These are phyloP conservation scores for Nettapus auritus DNA, from an alignment of 2,113 vertebrate species.

Conservation along the genomic window DNA sequence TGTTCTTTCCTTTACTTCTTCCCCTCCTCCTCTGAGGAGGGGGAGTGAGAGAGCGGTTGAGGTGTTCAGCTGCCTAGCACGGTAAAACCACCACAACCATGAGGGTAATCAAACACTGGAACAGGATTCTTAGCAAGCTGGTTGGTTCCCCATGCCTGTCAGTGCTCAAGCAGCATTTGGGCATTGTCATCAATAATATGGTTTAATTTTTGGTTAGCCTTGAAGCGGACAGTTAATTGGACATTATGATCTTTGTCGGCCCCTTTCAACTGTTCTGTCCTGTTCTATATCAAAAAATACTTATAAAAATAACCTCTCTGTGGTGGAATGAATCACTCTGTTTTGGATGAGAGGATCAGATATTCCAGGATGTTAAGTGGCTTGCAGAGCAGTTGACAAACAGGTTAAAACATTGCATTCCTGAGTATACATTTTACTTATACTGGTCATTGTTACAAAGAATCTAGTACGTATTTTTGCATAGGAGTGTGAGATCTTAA, in stretches of 20 bases:
- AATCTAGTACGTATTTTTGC: neutral
- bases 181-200: neutral
- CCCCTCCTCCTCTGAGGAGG: too few species aligned
- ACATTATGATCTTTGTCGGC: neutral
- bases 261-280: neutral
- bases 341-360: neutral
- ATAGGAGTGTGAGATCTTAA: neutral
- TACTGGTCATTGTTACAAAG: neutral
- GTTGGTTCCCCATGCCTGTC: neutral
- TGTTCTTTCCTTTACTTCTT: too few species aligned
- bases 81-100: too few species aligned
- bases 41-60: too few species aligned
- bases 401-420: neutral
- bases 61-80: too few species aligned
- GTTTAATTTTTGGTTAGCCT: neutral
- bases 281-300: neutral
- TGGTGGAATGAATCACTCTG: neutral
- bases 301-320: neutral
- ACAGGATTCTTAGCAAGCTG: neutral
- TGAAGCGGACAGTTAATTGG: neutral
- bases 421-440: neutral
- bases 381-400: neutral
- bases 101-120: neutral
- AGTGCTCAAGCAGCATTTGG: too few species aligned
- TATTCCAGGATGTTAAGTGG: neutral